Evolutionary conservation across 2,113 vertebrate species (phyloP).

Genomic region (Puffinus mauretanicus): DNA sequence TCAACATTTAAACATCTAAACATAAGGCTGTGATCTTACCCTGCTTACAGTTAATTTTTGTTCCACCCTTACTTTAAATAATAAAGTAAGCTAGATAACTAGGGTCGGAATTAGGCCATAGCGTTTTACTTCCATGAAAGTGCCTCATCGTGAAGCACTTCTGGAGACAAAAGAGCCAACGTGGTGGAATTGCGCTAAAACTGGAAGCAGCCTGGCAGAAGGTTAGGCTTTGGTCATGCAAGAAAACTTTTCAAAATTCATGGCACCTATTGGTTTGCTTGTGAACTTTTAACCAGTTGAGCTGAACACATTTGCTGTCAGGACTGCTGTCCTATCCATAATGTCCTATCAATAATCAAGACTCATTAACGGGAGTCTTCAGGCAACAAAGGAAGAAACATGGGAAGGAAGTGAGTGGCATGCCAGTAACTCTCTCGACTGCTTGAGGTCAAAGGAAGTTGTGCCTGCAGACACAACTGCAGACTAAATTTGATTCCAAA

Average conservation of each 20-base stretch:
- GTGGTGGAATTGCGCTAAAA: background rate
- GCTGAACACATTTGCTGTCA: background rate
- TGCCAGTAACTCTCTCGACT: background rate
- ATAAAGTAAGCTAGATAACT: background rate
- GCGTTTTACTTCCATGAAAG: background rate
- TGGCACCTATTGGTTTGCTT: background rate
- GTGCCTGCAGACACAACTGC: background rate
- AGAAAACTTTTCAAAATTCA: background rate
- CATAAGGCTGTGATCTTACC: background rate
- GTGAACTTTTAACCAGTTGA: background rate
- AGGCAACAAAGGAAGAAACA: background rate
- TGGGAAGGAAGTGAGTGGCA: background rate
- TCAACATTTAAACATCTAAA: background rate
- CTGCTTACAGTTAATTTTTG: background rate
- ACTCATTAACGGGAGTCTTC: background rate
- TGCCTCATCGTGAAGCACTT: background rate
- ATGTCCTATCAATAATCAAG: background rate
- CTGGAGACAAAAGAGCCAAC: background rate
- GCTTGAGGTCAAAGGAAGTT: background rate
- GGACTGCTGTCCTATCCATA: background rate
- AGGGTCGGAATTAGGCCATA: background rate
- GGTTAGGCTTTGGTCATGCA: background rate
- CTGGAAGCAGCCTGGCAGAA: background rate
- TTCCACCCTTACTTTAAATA: background rate
- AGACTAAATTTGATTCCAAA: background rate